phyloP scores from a whole-genome alignment of 2,888 invertebrate species.

The Eupsilia transversa region DNA sequence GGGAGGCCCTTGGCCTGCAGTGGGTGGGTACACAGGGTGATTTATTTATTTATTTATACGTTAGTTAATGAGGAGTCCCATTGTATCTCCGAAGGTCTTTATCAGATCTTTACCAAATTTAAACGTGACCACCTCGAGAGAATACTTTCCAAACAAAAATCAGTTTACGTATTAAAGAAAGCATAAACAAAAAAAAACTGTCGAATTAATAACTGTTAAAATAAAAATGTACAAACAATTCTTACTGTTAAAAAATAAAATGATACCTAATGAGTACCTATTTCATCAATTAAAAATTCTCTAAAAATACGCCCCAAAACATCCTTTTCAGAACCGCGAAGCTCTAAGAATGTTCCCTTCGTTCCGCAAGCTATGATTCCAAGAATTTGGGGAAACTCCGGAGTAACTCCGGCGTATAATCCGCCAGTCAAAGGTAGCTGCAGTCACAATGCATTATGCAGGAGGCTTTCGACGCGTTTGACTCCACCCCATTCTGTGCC shows the following conservation, averaged over 20 bases:
- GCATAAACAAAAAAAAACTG: background rate
- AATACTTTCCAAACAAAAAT: background rate
- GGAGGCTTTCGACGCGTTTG: constrained; percentile 81
- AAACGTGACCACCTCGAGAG: background rate
- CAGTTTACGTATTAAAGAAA: background rate
- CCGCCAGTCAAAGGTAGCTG: constrained; percentile 79
- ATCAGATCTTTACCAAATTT: background rate
- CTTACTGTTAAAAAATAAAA: no score
- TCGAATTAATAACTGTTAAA: background rate
- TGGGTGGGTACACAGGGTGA: background rate
- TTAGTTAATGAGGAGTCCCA: no score
- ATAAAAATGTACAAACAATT: background rate
- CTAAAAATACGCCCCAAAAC: background rate
- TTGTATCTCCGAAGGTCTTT: background rate
- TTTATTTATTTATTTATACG: background rate
- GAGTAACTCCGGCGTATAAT: constrained; percentile 79
- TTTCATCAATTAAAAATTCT: background rate
- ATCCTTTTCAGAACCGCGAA: background rate
- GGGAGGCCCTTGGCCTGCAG: background rate
- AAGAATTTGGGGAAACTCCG: constrained; percentile 74
- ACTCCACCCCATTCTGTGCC: constrained; percentile 64
- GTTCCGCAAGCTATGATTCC: constrained; percentile 13
- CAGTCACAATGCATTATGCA: constrained; percentile 85
- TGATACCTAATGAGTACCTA: background rate
- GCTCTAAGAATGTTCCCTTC: background rate